phyloP scores from a whole-genome alignment of 2,113 vertebrate genomes.

The Mus spicilegus region DNA sequence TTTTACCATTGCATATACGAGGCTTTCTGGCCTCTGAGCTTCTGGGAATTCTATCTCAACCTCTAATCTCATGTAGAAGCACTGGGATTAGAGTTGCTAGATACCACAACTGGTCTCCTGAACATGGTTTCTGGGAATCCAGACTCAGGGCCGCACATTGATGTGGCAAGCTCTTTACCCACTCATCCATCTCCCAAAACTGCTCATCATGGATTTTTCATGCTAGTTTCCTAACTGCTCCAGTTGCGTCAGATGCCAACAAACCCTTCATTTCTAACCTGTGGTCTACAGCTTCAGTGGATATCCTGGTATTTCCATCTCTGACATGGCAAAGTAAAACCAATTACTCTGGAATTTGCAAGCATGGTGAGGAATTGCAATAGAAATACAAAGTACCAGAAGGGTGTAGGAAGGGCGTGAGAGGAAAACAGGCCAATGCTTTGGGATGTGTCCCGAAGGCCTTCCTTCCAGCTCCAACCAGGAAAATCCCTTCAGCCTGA shows the following conservation, averaged over 20 bases:
- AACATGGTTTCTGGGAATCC: not conserved
- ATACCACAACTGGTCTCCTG: not conserved
- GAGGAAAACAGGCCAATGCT: not conserved
- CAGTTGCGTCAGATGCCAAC: not conserved
- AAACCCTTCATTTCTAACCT: not conserved
- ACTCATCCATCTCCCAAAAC: not conserved
- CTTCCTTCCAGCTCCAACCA: too few species aligned
- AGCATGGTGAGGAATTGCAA: not conserved
- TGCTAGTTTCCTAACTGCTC: not conserved
- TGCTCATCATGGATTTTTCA: slow-evolving; percentile 41
- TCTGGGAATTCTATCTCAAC: not conserved
- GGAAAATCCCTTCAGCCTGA: not conserved
- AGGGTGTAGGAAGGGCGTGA: not conserved
- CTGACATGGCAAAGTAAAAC: not conserved
- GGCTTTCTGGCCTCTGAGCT: not conserved
- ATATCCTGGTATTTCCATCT: not conserved
- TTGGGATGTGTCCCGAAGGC: not conserved
- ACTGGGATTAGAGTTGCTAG: not conserved
- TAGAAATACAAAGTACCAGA: not conserved
- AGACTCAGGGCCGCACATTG: not conserved
- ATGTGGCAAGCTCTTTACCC: not conserved
- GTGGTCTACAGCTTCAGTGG: not conserved
- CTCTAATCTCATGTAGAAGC: not conserved
- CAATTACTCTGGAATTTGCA: not conserved
- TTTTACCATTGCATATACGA: not conserved